These are phyloP conservation scores for Origma solitaria DNA, from an alignment of 2,113 vertebrate species.

Conservation along the genomic window DNA sequence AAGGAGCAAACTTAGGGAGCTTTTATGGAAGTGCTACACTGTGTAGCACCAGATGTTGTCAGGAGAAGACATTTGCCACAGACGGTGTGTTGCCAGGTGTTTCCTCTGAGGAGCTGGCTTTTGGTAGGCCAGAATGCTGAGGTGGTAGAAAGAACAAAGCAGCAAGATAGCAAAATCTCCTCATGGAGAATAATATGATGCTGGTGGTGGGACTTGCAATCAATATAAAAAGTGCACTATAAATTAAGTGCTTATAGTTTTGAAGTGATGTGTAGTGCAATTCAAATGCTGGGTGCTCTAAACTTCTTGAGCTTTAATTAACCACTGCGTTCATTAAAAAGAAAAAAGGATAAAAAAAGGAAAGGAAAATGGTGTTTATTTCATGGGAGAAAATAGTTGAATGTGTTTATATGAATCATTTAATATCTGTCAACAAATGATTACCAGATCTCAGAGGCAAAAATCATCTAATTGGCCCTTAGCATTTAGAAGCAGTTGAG, in stretches of 20 bases:
- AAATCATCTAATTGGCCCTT: constrained; percentile 20
- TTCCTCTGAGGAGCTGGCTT: neutral
- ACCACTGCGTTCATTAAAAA: neutral
- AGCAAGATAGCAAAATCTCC: neutral
- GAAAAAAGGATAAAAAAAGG: neutral
- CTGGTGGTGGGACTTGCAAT: neutral
- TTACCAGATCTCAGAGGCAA: constrained; percentile 25
- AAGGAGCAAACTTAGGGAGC: neutral
- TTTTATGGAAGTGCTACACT: neutral
- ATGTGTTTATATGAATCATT: constrained; percentile 1
- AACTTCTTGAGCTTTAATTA: constrained; percentile 27
- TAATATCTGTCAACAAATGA: constrained; percentile 23
- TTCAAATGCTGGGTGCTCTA: neutral
- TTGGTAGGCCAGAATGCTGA: neutral
- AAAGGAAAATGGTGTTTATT: neutral
- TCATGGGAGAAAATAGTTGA: neutral
- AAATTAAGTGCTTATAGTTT: constrained; percentile 10
- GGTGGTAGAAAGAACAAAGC: neutral
- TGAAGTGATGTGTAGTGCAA: neutral
- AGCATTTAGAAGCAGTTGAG: neutral
- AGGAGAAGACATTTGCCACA: neutral
- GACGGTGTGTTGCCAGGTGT: neutral
- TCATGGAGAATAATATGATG: fast-evolving
- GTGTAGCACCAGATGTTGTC: neutral
- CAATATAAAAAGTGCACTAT: neutral